phyloP scores from a whole-genome alignment of 2,888 invertebrate species.

The Amphipoea lucens region DNA sequence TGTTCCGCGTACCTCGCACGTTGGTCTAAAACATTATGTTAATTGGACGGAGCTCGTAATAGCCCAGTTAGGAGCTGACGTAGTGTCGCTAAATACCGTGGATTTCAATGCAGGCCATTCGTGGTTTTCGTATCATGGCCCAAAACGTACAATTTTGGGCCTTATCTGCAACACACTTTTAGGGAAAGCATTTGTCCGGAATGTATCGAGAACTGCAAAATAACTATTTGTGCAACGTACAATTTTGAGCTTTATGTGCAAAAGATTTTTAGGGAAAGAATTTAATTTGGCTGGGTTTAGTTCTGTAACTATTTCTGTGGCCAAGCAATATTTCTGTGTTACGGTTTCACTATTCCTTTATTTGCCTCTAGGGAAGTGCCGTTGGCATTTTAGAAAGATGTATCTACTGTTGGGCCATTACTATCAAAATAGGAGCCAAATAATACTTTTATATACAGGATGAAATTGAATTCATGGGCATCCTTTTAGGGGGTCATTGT shows the following conservation, averaged over 20 bases:
- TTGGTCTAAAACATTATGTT: slow-evolving; percentile 63
- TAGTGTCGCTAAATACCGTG: slow-evolving; percentile 33
- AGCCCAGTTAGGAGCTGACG: slow-evolving; percentile 39
- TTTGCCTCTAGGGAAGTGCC: slow-evolving; percentile 8
- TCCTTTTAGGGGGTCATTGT: no score
- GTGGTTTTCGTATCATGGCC: neutral
- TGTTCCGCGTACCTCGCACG: slow-evolving; percentile 41
- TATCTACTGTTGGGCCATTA: slow-evolving; percentile 15
- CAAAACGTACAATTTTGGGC: neutral
- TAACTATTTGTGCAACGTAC: neutral
- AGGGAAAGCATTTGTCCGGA: neutral
- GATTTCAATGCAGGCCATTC: slow-evolving; percentile 21
- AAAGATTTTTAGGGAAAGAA: neutral
- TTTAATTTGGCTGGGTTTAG: neutral
- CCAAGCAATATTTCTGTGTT: slow-evolving; percentile 31
- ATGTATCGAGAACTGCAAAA: neutral
- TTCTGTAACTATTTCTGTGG: neutral
- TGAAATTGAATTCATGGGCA: no score
- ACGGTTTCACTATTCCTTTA: slow-evolving; percentile 28
- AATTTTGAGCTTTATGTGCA: neutral
- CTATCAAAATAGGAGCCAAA: neutral
- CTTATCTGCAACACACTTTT: slow-evolving; percentile 9
- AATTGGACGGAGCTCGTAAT: slow-evolving; percentile 55
- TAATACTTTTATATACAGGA: neutral
- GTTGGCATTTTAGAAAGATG: slow-evolving; percentile 18